Evolutionary conservation across 2,797 vertebrate genomes (phyloP).

Genomic region (Okamejei kenojei): DNA sequence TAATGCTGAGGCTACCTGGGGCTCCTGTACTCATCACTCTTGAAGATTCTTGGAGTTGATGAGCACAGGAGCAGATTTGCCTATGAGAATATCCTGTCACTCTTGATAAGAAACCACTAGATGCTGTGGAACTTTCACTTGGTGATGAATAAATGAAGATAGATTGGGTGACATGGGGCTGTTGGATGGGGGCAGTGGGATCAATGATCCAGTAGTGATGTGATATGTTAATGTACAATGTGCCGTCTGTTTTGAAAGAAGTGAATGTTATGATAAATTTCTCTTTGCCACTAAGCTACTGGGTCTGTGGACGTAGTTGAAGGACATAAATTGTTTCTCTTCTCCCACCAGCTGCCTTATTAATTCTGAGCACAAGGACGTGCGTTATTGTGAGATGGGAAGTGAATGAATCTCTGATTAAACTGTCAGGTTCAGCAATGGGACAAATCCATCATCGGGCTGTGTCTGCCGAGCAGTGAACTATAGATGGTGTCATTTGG

Average conservation of each 20-base stretch:
- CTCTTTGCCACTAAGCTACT: not conserved
- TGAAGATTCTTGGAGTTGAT: not conserved
- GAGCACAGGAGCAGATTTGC: not conserved
- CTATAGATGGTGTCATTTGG: not conserved
- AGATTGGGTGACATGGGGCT: too few species aligned
- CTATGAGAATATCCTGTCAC: not conserved
- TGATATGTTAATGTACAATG: not conserved
- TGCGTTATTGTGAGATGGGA: not conserved
- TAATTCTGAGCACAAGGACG: not conserved
- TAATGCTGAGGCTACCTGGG: not conserved
- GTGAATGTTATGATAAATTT: not conserved
- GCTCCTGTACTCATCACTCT: not conserved
- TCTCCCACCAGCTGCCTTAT: not conserved
- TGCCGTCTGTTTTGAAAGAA: too few species aligned
- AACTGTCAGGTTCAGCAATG: not conserved
- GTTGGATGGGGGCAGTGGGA: too few species aligned
- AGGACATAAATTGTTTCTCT: not conserved
- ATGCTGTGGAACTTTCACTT: too few species aligned
- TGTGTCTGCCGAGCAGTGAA: not conserved
- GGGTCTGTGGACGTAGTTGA: not conserved
- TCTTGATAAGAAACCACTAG: not conserved
- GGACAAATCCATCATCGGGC: not conserved
- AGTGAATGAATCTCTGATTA: slow-evolving; percentile 22
- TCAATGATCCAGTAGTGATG: not conserved
- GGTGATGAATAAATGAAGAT: too few species aligned